Evolutionary conservation across 2,888 invertebrate genomes (phyloP).

Genomic region (Lithophane socia): DNA sequence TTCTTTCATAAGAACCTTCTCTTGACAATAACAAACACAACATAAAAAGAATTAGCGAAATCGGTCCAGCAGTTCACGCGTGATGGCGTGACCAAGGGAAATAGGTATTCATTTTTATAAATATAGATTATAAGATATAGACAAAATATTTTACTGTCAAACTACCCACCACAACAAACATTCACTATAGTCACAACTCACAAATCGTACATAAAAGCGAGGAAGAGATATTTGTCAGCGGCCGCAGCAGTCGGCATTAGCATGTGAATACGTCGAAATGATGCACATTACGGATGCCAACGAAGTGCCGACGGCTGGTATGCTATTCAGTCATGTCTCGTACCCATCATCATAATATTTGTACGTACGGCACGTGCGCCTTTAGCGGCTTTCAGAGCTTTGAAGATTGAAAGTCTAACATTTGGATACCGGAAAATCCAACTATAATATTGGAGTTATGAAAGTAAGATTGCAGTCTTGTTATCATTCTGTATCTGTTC

Average conservation of each 20-base stretch:
- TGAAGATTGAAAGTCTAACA: neutral
- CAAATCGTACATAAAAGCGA: conserved; percentile 32
- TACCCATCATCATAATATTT: conserved; percentile 42
- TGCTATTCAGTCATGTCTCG: conserved; percentile 25
- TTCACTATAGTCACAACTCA: conserved; percentile 3
- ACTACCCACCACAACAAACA: conserved; percentile 1
- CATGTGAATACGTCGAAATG: conserved; percentile 63
- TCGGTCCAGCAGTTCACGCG: no score
- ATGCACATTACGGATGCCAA: conserved; percentile 50
- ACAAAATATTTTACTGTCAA: no score
- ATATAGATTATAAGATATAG: no score
- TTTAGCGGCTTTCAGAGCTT: conserved; percentile 17
- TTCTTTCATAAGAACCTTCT: no score
- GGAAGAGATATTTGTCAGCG: conserved; percentile 45
- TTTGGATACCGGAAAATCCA: conserved; percentile 6
- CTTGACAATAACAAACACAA: no score
- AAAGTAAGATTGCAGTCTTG: neutral
- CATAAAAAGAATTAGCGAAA: no score
- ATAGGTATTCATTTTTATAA: no score
- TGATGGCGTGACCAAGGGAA: no score
- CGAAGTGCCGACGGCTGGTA: conserved; percentile 40
- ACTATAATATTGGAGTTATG: neutral
- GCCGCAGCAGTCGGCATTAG: conserved; percentile 54
- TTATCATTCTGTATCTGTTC: neutral
- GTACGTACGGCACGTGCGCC: conserved; percentile 27